Conservation (phyloP, 2,888 invertebrate genomes). For the Metallyticus violacea region DNA sequence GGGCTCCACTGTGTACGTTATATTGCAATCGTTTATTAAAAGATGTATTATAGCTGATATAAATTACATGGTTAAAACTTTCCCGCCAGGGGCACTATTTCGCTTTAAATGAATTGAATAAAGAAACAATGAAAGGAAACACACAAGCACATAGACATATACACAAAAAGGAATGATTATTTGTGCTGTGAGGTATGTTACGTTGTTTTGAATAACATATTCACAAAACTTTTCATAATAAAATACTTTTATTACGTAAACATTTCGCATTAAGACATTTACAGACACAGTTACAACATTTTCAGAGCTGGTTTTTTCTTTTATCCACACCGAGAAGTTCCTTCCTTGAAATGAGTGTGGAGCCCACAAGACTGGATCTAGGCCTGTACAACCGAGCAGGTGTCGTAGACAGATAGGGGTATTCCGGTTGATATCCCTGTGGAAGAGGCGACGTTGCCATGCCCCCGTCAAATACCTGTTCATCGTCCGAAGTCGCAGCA, state of each 20-base stretch:
- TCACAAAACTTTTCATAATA: not conserved
- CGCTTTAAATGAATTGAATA: too few relatives aligned
- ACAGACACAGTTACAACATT: too few relatives aligned
- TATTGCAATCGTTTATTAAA: too few relatives aligned
- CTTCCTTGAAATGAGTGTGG: slow-evolving; percentile 51
- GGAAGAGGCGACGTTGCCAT: slow-evolving; percentile 44
- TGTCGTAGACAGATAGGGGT: slow-evolving; percentile 53
- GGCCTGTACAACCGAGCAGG: slow-evolving; percentile 53
- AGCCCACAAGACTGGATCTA: slow-evolving; percentile 49
- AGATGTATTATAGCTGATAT: too few relatives aligned
- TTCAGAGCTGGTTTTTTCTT: not conserved
- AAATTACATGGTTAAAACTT: too few relatives aligned
- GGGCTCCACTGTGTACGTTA: too few relatives aligned
- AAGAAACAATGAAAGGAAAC: not conserved
- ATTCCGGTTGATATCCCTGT: slow-evolving; percentile 52
- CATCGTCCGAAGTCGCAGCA: not conserved
- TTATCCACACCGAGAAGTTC: slow-evolving; percentile 41
- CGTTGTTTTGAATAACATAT: not conserved
- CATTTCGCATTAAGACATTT: not conserved
- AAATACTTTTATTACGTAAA: not conserved
- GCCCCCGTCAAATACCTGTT: not conserved
- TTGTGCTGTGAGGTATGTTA: too few relatives aligned
- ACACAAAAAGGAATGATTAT: not conserved
- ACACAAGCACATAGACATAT: not conserved
- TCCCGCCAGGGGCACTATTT: too few relatives aligned